Base-by-base conservation (phyloP, 2,888 invertebrate genomes). In the Drosophila nr. fundita region DNA sequence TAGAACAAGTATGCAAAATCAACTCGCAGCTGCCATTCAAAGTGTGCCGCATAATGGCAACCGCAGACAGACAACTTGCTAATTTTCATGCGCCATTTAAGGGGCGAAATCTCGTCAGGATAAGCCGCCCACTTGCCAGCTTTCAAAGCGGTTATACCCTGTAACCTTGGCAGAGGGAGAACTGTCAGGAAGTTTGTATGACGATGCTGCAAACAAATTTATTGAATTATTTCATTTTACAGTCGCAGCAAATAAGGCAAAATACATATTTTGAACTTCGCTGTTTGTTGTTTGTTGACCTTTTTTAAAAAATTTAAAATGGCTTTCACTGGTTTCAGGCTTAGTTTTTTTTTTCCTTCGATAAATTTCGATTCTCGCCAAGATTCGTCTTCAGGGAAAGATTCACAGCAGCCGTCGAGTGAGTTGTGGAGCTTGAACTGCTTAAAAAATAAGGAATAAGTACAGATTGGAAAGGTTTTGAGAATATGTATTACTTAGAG, bases 61-160 rank as follows among this genome's bases (percentile, higher is more conserved):
- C 83, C 76, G 73, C 74, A 83, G 83, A 76, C 90, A 84, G 80
- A 80, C 87, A 82, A 83, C 80, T 87, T 83, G 90, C 81, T 92
- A 91, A 92, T 91, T 91, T 91, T 91, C 90, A 92, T 91, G 91
- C 90, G 77, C 85, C 91, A 92, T 92, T 91, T 86, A 91, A 87
- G 87, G 82, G 81, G 73, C 69, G 72, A 72, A 38, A 68, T 68
- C 66, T 60, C 36, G 61, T 36, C 50, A 36, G 59, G 58, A 66
- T 60, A 54, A 30, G 32, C 63, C 68, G 57, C 65, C 68, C 65
- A 72, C 72, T 76, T 78, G 68, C 63, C 64, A 76, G 78, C 71
- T 49, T 52, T 38, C 45, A 49, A 53, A 73, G 69, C 55, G 49
- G 0, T 18, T 15, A 32, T 68, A 66, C 68, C 63, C 79, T 61